phyloP scores from a whole-genome alignment of 2,797 vertebrate species.

The Muscicapa comitata region DNA sequence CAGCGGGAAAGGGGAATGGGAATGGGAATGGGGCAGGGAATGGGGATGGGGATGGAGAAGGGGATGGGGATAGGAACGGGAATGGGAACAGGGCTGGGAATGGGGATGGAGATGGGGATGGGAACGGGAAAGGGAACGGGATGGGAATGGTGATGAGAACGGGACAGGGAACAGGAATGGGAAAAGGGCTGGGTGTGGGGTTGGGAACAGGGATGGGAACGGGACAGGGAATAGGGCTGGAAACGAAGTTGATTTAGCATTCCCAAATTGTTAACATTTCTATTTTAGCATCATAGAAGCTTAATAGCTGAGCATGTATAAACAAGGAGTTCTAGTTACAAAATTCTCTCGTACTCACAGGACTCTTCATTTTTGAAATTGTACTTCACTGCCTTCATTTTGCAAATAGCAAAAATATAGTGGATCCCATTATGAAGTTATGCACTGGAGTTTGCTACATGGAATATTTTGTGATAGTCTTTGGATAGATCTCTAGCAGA shows the following conservation, averaged over 20 bases:
- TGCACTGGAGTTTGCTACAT: neutral
- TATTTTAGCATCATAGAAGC: slow-evolving; percentile 1
- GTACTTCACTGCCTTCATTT: slow-evolving; percentile 10
- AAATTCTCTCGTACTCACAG: neutral
- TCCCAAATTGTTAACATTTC: slow-evolving; percentile 14
- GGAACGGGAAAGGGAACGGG: rapidly evolving
- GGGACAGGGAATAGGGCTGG: no score
- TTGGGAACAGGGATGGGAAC: no score
- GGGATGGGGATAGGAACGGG: rapidly evolving
- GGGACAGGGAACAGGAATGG: no score
- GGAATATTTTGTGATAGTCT: neutral
- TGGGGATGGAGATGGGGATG: neutral
- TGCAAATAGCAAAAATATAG: neutral
- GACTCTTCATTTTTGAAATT: neutral
- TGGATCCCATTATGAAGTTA: neutral
- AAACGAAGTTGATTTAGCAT: neutral
- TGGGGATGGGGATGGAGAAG: rapidly evolving
- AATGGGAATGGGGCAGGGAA: neutral
- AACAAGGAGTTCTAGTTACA: neutral
- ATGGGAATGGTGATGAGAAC: no score
- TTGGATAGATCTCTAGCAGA: neutral
- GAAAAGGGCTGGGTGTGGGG: no score
- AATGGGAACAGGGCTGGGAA: rapidly evolving
- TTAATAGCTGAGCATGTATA: slow-evolving; percentile 20
- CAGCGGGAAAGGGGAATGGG: no score